Evolutionary conservation across 2,113 vertebrate species (phyloP).

Genomic region (Bettongia penicillata): DNA sequence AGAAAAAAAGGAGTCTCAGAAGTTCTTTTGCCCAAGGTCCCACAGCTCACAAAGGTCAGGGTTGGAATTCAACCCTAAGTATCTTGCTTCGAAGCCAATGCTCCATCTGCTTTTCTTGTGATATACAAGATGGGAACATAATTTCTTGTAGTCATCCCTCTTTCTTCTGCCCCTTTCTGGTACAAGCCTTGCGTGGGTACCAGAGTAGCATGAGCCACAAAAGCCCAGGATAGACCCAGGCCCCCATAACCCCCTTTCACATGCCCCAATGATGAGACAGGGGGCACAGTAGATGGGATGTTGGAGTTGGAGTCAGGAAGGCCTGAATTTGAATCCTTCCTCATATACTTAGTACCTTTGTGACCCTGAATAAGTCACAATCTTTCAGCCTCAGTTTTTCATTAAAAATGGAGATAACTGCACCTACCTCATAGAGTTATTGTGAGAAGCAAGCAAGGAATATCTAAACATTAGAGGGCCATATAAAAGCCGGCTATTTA

Average conservation of each 20-base stretch:
- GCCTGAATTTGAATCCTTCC: too few species aligned
- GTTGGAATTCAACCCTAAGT: not conserved
- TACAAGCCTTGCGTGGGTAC: too few species aligned
- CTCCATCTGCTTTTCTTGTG: not conserved
- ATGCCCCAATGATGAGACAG: not conserved
- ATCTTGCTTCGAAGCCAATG: not conserved
- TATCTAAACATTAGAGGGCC: not conserved
- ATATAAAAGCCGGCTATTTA: not conserved
- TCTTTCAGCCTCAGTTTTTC: too few species aligned
- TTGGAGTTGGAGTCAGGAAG: not conserved
- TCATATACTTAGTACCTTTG: too few species aligned
- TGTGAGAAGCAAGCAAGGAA: not conserved
- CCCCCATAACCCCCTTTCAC: not conserved
- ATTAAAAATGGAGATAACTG: too few species aligned
- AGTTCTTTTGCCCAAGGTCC: not conserved
- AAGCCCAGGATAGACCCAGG: not conserved
- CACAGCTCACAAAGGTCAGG: not conserved
- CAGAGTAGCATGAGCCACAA: not conserved
- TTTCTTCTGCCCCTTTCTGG: not conserved
- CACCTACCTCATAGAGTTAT: not conserved
- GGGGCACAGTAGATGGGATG: too few species aligned
- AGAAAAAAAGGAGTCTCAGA: not conserved
- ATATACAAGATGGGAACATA: not conserved
- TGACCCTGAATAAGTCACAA: too few species aligned
- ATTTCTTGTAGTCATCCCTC: not conserved